Percentiles rank a stretch among this genome's conserved stretches.
Conservation (phyloP, 2,888 invertebrate genomes). For the Diarsia mendica region DNA sequence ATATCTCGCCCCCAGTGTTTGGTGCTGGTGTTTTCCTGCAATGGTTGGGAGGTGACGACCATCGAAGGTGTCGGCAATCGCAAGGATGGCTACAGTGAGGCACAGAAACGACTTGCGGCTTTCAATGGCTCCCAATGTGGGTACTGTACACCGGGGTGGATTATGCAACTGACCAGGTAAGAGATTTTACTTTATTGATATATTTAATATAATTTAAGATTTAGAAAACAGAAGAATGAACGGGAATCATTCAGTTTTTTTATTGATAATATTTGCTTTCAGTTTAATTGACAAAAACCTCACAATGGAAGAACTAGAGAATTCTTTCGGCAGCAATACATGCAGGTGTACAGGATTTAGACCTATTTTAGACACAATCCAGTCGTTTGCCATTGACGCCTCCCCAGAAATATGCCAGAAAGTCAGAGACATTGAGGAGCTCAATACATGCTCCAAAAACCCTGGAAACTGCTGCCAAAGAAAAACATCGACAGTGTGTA, state of each 20-base stretch:
- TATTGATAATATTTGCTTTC: conserved; percentile 38
- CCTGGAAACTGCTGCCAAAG: conserved; percentile 75
- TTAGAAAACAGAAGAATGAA: background rate
- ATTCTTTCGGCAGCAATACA: conserved; percentile 94
- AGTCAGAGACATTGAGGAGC: conserved; percentile 88
- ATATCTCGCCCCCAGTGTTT: conserved; percentile 74
- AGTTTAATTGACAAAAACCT: conserved; percentile 89
- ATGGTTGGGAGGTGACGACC: conserved; percentile 93
- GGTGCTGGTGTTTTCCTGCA: conserved; percentile 91
- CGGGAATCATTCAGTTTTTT: background rate
- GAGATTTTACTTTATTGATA: background rate
- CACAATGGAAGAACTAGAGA: conserved; percentile 92
- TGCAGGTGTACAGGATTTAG: conserved; percentile 95
- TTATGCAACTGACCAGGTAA: conserved; percentile 93
- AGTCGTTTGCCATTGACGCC: conserved; percentile 92
- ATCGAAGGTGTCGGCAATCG: conserved; percentile 93
- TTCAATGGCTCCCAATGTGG: conserved; percentile 93
- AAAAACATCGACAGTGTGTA: conserved; percentile 73
- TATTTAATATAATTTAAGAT: background rate
- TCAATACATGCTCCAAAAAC: conserved; percentile 72
- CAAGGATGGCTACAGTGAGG: conserved; percentile 90
- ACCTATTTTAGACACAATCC: conserved; percentile 94
- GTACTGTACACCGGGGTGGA: conserved; percentile 94
- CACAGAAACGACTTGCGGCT: conserved; percentile 91
- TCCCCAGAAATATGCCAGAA: conserved; percentile 85